Percentiles rank a stretch among this genome's conserved stretches.
These are phyloP conservation scores for Anneissia japonica DNA, from an alignment of 35 echinoderm and acorn worm genomes.

Conservation along the genomic window DNA sequence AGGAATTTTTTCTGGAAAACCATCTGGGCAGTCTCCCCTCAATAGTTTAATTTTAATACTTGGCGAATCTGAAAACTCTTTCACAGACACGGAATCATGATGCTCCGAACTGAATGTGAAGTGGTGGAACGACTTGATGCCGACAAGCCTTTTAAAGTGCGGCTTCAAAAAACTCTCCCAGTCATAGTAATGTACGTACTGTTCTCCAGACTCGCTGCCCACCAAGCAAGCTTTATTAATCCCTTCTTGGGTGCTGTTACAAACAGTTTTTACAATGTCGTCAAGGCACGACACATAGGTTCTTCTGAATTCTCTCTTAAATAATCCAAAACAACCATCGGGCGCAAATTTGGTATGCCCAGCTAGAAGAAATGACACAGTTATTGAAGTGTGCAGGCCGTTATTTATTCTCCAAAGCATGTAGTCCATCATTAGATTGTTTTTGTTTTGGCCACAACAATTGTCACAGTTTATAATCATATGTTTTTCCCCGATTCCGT, in stretches of 20 bases:
- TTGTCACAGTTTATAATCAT: constrained; percentile 46
- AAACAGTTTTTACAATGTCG: constrained; percentile 33
- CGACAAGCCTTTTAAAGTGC: background rate
- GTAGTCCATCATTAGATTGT: constrained; percentile 34
- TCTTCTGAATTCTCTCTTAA: constrained; percentile 26
- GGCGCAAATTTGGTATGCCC: constrained; percentile 62
- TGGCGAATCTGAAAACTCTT: background rate
- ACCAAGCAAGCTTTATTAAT: constrained; percentile 27
- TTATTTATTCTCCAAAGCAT: constrained; percentile 10
- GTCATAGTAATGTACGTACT: background rate
- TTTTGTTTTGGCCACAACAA: constrained; percentile 40
- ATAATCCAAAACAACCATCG: constrained; percentile 48
- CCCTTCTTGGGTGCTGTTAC: background rate
- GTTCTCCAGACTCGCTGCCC: constrained; percentile 21
- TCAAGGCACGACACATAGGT: constrained; percentile 37
- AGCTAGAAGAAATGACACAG: constrained; percentile 25
- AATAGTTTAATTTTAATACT: background rate
- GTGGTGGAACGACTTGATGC: background rate
- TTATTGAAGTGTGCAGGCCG: constrained; percentile 11
- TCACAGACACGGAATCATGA: background rate
- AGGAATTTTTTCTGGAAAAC: background rate
- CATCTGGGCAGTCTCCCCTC: background rate
- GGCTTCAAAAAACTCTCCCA: background rate
- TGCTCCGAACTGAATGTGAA: background rate
- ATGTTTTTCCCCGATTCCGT: constrained; percentile 19